Evolutionary conservation across 1,140 invertebrate species (phyloP).

Genomic region (Drosophila dunni): DNA sequence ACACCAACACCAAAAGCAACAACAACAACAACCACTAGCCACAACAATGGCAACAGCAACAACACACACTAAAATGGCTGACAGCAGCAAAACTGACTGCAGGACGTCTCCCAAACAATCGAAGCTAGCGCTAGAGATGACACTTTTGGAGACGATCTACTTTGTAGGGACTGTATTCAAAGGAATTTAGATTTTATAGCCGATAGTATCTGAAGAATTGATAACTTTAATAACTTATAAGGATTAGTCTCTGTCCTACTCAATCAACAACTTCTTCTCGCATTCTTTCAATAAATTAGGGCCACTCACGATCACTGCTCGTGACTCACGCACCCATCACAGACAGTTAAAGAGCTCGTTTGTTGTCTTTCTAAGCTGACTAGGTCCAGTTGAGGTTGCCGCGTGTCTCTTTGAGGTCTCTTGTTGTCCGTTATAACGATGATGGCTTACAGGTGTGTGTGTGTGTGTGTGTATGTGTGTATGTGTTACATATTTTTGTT

Average conservation of each 20-base stretch:
- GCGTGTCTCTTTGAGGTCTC: constrained; percentile 48
- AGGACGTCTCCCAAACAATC: constrained; percentile 54
- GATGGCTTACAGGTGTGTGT: constrained; percentile 71
- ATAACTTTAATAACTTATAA: too few relatives aligned
- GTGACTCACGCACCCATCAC: constrained; percentile 1
- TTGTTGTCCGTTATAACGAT: constrained; percentile 72
- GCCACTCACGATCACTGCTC: neutral
- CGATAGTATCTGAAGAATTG: too few relatives aligned
- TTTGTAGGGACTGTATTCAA: too few relatives aligned
- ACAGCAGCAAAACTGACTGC: constrained; percentile 73
- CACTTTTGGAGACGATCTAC: neutral
- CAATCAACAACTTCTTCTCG: too few relatives aligned
- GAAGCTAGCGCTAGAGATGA: constrained; percentile 12
- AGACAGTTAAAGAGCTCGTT: constrained; percentile 36
- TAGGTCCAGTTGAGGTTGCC: constrained; percentile 31
- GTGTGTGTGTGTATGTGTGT: constrained; percentile 33
- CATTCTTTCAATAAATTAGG: too few relatives aligned
- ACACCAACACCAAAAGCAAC: constrained; percentile 22
- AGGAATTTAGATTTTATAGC: too few relatives aligned
- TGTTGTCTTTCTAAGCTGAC: neutral
- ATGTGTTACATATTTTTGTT: constrained; percentile 34
- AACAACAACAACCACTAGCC: constrained; percentile 21
- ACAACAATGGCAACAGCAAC: constrained; percentile 25
- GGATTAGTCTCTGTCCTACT: too few relatives aligned
- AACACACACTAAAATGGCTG: constrained; percentile 64